Conservation (phyloP, 1,140 invertebrate species). For the Cydia fagiglandana region DNA sequence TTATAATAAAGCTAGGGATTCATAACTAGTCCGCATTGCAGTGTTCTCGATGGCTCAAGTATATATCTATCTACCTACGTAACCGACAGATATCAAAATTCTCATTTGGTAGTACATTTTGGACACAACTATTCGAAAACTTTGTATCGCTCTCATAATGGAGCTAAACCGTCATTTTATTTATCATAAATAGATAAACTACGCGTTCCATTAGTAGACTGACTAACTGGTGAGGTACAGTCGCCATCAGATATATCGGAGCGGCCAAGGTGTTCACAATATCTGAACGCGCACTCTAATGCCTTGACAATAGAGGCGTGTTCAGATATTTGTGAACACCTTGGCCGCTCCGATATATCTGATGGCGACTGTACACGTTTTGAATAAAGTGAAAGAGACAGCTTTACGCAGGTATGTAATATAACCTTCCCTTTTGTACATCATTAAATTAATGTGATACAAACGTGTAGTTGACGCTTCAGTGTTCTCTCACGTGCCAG, state of each 20-base stretch:
- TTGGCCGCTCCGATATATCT: too few species aligned
- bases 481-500: slow-evolving; percentile 8
- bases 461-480: slow-evolving; percentile 1
- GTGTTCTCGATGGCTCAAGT: slow-evolving; percentile 17
- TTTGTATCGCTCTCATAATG: neutral
- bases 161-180: neutral
- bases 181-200: slow-evolving; percentile 30
- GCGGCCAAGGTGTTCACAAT: too few species aligned
- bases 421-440: slow-evolving; percentile 2
- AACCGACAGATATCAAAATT: neutral
- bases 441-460: neutral
- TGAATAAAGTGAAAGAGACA: slow-evolving; percentile 13
- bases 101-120: neutral
- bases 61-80: neutral
- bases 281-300: too few species aligned
- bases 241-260: too few species aligned
- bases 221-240: neutral
- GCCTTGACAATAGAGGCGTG: too few species aligned
- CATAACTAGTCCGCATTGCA: slow-evolving; percentile 1
- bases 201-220: slow-evolving; percentile 22
- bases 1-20: neutral
- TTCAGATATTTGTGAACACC: too few species aligned
- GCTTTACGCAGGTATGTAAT: neutral
- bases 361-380: too few species aligned
- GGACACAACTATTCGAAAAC: slow-evolving; percentile 11